These are phyloP conservation scores for Ericerus pela DNA, from an alignment of 1,140 invertebrate species.

Conservation along the genomic window DNA sequence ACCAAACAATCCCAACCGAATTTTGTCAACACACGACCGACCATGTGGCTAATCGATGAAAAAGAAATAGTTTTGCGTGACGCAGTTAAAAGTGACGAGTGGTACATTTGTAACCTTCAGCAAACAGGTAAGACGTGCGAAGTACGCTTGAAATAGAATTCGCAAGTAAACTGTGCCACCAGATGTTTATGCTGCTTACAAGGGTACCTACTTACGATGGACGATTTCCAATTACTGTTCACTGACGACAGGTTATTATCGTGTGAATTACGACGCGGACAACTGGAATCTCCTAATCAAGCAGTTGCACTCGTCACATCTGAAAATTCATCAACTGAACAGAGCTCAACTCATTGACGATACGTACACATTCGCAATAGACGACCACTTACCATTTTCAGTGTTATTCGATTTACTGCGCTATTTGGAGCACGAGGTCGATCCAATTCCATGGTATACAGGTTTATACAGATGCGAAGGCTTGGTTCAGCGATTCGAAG, in stretches of 20 bases:
- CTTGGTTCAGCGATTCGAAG: neutral
- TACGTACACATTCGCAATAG: constrained; percentile 60
- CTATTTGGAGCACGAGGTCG: constrained; percentile 36
- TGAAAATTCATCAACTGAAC: constrained; percentile 41
- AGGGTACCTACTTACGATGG: no score
- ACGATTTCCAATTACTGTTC: neutral
- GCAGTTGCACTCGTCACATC: constrained; percentile 38
- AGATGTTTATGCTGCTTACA: no score
- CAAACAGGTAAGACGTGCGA: constrained; percentile 47
- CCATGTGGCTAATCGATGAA: constrained; percentile 48
- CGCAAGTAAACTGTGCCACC: no score
- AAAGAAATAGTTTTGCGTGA: constrained; percentile 28
- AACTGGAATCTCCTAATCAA: constrained; percentile 47
- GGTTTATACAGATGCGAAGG: constrained; percentile 21
- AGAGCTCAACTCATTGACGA: constrained; percentile 70
- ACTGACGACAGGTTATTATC: constrained; percentile 37
- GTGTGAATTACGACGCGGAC: constrained; percentile 54
- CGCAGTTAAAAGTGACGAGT: constrained; percentile 38
- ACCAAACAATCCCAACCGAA: constrained; percentile 43
- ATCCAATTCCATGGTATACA: constrained; percentile 38
- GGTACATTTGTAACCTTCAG: constrained; percentile 64
- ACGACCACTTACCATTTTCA: constrained; percentile 43
- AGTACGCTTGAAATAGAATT: no score
- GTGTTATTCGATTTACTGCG: constrained; percentile 52
- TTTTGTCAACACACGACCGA: constrained; percentile 49